phyloP scores from a whole-genome alignment of 2,888 invertebrate species.

The Aleiodes alternator region DNA sequence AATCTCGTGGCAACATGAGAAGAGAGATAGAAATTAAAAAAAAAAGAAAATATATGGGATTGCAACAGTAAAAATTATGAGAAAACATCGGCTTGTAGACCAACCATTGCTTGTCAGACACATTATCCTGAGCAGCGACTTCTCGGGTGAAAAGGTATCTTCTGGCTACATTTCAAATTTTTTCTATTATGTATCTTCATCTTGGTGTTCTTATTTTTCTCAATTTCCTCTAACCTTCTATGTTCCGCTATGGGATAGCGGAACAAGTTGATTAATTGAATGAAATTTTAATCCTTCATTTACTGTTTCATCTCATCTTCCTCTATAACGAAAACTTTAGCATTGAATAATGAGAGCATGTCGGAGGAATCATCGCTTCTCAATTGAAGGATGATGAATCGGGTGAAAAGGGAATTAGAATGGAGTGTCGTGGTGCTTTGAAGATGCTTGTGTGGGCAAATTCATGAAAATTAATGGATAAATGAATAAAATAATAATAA shows the following conservation, averaged over 20 bases:
- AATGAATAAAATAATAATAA: background rate
- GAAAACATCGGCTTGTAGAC: slow-evolving; percentile 14
- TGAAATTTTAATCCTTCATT: slow-evolving; percentile 20
- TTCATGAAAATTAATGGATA: background rate
- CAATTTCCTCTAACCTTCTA: no score
- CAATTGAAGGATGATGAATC: slow-evolving; percentile 9
- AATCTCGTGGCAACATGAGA: slow-evolving; percentile 22
- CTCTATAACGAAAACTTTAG: background rate
- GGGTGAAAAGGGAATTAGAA: background rate
- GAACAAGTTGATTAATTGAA: slow-evolving; percentile 31
- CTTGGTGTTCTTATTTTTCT: slow-evolving; percentile 1
- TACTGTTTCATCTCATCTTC: background rate
- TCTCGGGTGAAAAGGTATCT: slow-evolving; percentile 12
- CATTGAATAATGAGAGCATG: background rate
- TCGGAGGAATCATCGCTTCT: background rate
- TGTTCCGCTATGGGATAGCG: background rate
- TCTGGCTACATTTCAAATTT: slow-evolving; percentile 37
- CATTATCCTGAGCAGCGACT: slow-evolving; percentile 30
- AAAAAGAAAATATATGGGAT: background rate
- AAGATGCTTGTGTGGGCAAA: background rate
- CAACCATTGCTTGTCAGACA: slow-evolving; percentile 38
- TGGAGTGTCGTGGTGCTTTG: no score
- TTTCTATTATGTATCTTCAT: slow-evolving; percentile 14
- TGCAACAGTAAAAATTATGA: background rate
- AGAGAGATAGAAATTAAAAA: slow-evolving; percentile 5